Evolutionary conservation across 2,888 invertebrate genomes (phyloP).

Genomic region (Branchinecta sandiegonensis): DNA sequence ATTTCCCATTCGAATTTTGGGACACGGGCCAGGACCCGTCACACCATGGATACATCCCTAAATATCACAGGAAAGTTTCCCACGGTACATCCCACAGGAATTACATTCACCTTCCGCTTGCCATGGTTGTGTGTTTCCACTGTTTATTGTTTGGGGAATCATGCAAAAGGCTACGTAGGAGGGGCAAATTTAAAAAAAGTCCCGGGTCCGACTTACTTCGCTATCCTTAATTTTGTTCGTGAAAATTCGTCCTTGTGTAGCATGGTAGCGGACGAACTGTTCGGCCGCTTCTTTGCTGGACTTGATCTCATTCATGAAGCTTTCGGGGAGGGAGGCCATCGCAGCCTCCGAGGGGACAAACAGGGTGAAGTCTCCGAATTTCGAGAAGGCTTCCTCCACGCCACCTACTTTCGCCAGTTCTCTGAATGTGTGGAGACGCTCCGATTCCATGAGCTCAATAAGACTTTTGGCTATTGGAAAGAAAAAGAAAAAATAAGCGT

Average conservation of each 20-base stretch:
- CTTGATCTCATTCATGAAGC: slow-evolving; percentile 31
- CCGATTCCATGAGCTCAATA: slow-evolving; percentile 35
- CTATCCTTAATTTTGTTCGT: slow-evolving; percentile 36
- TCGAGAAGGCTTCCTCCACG: slow-evolving; percentile 35
- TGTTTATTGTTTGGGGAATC: too few relatives aligned
- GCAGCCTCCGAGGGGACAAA: slow-evolving; percentile 40
- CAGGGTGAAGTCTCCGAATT: slow-evolving; percentile 34
- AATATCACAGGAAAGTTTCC: too few relatives aligned
- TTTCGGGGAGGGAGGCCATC: slow-evolving; percentile 33
- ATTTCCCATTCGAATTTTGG: too few relatives aligned
- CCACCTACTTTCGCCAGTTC: slow-evolving; percentile 36
- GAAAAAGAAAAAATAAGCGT: background rate
- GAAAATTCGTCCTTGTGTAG: slow-evolving; percentile 34
- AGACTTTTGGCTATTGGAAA: slow-evolving; percentile 35
- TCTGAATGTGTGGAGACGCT: slow-evolving; percentile 35
- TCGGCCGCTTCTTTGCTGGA: slow-evolving; percentile 32
- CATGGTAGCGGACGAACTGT: slow-evolving; percentile 36
- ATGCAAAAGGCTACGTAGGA: background rate
- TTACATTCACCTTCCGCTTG: too few relatives aligned
- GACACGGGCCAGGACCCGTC: too few relatives aligned
- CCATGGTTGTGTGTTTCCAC: too few relatives aligned
- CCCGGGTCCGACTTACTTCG: slow-evolving; percentile 29
- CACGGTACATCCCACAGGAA: too few relatives aligned
- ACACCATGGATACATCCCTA: too few relatives aligned
- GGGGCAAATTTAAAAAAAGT: background rate